phyloP scores from a whole-genome alignment of 2,797 vertebrate genomes.

The Ptychobarbus kaznakovi region DNA sequence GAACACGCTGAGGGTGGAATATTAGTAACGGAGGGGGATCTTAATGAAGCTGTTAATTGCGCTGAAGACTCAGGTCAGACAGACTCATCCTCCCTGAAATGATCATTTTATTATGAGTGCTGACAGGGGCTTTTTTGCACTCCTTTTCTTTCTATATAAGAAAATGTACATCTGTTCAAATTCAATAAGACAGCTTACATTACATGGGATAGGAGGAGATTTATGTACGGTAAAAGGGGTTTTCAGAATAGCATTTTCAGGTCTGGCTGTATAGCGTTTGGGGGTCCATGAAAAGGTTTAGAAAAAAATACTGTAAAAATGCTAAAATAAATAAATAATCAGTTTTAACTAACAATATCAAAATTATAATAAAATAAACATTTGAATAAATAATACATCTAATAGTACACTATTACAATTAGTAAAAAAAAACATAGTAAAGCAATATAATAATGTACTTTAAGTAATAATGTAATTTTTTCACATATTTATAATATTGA shows the following conservation, averaged over 20 bases:
- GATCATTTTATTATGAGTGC: constrained; percentile 16
- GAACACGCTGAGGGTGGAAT: constrained; percentile 10
- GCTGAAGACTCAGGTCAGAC: constrained; percentile 34
- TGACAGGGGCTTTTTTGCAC: constrained; percentile 9
- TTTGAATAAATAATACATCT: background rate
- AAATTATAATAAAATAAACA: background rate
- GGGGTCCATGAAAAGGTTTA: background rate
- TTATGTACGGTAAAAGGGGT: background rate
- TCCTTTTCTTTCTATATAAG: background rate
- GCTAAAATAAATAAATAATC: background rate
- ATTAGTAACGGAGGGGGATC: constrained; percentile 4
- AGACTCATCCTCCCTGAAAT: constrained; percentile 9
- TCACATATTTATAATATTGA: background rate
- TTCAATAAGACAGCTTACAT: background rate
- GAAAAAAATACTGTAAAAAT: background rate
- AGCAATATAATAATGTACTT: background rate
- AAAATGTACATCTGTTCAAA: background rate
- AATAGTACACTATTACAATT: background rate
- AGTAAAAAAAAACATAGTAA: background rate
- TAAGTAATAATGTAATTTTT: background rate
- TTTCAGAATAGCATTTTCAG: background rate
- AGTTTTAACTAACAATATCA: background rate
- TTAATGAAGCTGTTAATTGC: constrained; percentile 36
- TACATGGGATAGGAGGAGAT: background rate
- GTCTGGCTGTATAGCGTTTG: background rate